Base-by-base conservation (phyloP, 2,888 invertebrate genomes). In the Melanophora roralis region DNA sequence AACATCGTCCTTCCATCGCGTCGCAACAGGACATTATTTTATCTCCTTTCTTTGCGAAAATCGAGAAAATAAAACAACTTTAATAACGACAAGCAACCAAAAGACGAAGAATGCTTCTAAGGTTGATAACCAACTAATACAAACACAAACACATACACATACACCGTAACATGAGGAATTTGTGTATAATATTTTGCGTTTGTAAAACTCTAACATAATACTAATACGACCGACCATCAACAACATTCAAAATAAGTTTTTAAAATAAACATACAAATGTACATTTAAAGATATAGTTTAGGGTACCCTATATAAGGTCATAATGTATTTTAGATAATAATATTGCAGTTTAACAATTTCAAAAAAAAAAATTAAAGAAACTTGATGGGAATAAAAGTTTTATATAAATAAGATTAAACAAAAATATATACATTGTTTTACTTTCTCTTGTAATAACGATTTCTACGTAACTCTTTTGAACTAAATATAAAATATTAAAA, bases 21-120 rank as follows among this genome's bases (percentile, higher is more conserved):
- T 81, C 81, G 75, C 83, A 81, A 79, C 81, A 82, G 81, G 83
- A 81, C 83, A 78, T 82, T 83, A 78, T 78, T 77, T 78, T 76
- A 67, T 73, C 81, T 78, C 74, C 69, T 57, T 78, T 81, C 73
- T 74, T 71, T 16, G 53, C 40, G 51, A 68, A 67, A 65, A 64
- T 38, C 38, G 80, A 49, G 3, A 47, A 40, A 27, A 51, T 36
- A 59, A 14, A 51, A n/a, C 64, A 69, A 64, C 69, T 59, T 71
- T 53, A 34, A 57, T 71, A 79, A 65, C 71, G 74, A 71, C 64
- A 69, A 60, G 34, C 65, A 78, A 40, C 45, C 23, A 60, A 71
- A 79, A 74, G 14, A 38, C 23, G 45, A 60, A 75, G 51, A 60
- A 45, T 9, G 60, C 9, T 11, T 53, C 36, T 47, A 64, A 60